Base-by-base conservation (phyloP, 2,888 invertebrate genomes). In the Drosophila tripunctata region DNA sequence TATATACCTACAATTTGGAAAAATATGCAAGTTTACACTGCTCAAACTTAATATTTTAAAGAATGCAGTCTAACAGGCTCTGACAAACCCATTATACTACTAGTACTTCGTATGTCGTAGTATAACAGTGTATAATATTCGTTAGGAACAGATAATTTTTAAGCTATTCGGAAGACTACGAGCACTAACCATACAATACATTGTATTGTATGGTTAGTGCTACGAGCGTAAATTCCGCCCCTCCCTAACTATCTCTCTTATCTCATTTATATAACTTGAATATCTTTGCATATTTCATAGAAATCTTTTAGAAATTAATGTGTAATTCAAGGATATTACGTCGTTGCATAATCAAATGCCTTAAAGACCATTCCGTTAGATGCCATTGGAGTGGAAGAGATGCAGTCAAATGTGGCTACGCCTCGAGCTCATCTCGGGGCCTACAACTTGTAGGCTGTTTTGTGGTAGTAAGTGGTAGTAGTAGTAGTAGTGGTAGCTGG, bases 401-500 rank as follows among this genome's bases (percentile, higher is more conserved):
- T 24, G 52, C 41, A 41, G 19, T 38, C 21, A 56, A 47, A 48
- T 57, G 56, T 31, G 44, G 35, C 44, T 12, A 61, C 55, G 60
- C 60, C 40, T 61, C 44, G 10, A 31, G 40, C 45, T 27, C 58
- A 43, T 40, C 41, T 38, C 14, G 22, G 7, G 33, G 2, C 24
- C 24, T n/a, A 15, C 44, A 27, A 40, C 17, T 15, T 24, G n/a
- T 22, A 10, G 47, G 6, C 19, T 14, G 4, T 12, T 3, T 19
- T 1, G 36, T 19, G 6, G n/a, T 19, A 10, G 36, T 15, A 15
- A 21, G 41, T 10, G 5, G 24, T 4, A 2, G 27, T 21, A 30
- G 31, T 10, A 35, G 68, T 43, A 75, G n/a, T n/a, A 58, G 58
- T 60, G 55, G 75, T 70, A 81, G 85, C 64, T 10, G 60, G 65